Evolutionary conservation across 2,888 invertebrate species (phyloP).

Genomic region (Petrolisthes manimaculis): DNA sequence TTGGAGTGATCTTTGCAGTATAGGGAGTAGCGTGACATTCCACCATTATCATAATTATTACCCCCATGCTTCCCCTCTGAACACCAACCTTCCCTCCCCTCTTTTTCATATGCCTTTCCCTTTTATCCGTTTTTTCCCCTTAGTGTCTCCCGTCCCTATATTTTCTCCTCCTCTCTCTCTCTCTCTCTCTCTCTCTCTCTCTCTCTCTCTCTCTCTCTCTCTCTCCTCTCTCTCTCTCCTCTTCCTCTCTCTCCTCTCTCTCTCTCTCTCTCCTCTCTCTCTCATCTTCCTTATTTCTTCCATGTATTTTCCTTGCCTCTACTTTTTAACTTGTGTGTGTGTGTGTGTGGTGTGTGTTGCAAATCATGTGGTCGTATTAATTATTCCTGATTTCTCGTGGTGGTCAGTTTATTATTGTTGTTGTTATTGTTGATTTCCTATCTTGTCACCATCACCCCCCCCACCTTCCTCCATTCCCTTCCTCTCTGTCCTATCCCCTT

Average conservation of each 20-base stretch:
- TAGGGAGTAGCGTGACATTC: neutral
- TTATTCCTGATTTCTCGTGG: neutral
- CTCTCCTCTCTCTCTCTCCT: neutral
- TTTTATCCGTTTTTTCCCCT: neutral
- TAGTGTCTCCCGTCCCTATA: neutral
- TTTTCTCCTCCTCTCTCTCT: neutral
- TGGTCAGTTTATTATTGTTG: too few relatives aligned
- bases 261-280: neutral
- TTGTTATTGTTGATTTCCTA: neutral
- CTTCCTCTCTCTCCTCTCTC: neutral
- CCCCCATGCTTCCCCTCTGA: neutral
- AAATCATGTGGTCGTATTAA: neutral
- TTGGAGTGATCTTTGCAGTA: neutral
- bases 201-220: neutral
- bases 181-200: neutral
- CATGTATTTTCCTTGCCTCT: neutral
- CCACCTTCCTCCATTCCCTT: constrained; percentile 4
- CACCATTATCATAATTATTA: neutral
- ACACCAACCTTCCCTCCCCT: neutral
- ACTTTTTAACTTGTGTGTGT: neutral
- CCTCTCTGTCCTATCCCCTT: neutral
- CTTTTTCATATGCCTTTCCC: neutral
- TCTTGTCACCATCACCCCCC: neutral
- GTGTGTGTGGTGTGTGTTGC: neutral
- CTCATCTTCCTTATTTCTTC: neutral